Percentiles rank a stretch among this genome's conserved stretches.
Evolutionary conservation across 1,140 invertebrate species (phyloP).

Genomic region (Drosophila busckii): DNA sequence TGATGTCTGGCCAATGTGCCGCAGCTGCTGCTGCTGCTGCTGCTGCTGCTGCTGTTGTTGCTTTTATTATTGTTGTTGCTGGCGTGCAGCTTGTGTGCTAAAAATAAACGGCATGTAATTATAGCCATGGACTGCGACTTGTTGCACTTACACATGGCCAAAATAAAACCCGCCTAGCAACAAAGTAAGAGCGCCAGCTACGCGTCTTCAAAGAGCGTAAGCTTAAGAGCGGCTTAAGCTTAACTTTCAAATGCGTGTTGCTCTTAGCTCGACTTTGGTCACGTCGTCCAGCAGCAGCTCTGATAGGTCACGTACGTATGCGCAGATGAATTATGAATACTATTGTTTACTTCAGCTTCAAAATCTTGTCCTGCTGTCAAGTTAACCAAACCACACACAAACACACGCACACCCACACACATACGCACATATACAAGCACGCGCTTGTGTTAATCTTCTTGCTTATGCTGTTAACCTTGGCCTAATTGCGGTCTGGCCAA

Average conservation of each 20-base stretch:
- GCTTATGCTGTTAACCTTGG: conserved; percentile 50
- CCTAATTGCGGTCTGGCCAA: conserved; percentile 41
- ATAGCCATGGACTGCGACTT: conserved; percentile 57
- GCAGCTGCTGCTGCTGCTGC: conserved; percentile 17
- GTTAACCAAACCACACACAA: conserved; percentile 4
- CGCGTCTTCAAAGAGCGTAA: conserved; percentile 16
- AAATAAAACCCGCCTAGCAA: conserved; percentile 19
- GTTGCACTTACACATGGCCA: conserved; percentile 61
- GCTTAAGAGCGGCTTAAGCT: conserved; percentile 13
- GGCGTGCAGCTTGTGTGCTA: conserved; percentile 47
- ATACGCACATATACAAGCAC: neutral
- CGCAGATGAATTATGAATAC: conserved; percentile 41
- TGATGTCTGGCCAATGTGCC: conserved; percentile 7
- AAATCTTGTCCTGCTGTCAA: conserved; percentile 61
- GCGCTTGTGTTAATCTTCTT: conserved; percentile 42
- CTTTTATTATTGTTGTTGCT: conserved; percentile 7
- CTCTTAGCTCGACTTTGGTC: conserved; percentile 33
- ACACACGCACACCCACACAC: conserved; percentile 3
- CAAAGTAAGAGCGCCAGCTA: neutral
- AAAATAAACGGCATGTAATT: conserved; percentile 71
- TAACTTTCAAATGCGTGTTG: neutral
- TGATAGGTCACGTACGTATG: conserved; percentile 67
- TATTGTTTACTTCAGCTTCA: conserved; percentile 8
- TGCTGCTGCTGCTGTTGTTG: conserved; percentile 19
- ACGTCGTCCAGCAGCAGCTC: conserved; percentile 28